Percentiles rank a stretch among this genome's conserved stretches.
Evolutionary conservation across 2,113 vertebrate species (phyloP).

Genomic region (Acanthochromis polyacanthus): DNA sequence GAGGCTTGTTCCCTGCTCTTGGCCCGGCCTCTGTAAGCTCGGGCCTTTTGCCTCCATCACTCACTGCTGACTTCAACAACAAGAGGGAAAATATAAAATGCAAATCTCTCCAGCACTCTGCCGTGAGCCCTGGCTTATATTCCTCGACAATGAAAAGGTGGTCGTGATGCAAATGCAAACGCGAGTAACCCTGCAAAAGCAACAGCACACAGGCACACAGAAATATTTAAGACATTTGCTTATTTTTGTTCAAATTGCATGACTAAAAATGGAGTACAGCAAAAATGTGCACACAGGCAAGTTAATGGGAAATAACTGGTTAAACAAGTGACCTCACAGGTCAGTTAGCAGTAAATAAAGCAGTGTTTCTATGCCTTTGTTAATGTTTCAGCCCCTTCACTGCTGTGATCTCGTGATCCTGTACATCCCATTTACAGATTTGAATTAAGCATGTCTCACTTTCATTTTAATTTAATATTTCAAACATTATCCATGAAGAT

Average conservation of each 20-base stretch:
- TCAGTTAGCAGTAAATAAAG: conserved; percentile 47
- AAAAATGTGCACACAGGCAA: conserved; percentile 13
- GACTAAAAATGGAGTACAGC: background rate
- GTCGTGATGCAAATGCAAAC: conserved; percentile 1
- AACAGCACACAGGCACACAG: background rate
- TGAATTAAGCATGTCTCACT: background rate
- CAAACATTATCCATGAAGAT: too few relatives aligned
- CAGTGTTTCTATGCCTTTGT: background rate
- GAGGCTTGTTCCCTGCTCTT: conserved; percentile 58
- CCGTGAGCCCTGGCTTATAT: conserved; percentile 26
- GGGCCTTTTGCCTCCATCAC: conserved; percentile 37
- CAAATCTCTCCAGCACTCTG: conserved; percentile 56
- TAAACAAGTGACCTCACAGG: conserved; percentile 43
- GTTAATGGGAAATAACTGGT: conserved; percentile 45
- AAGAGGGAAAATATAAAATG: conserved; percentile 57
- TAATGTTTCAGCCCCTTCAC: conserved; percentile 3
- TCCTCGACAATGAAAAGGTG: conserved; percentile 13
- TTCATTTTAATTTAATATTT: too few relatives aligned
- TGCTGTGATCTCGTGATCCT: background rate
- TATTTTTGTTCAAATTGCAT: background rate
- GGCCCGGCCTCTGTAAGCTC: conserved; percentile 36
- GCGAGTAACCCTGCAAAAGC: conserved; percentile 4
- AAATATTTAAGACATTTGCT: background rate
- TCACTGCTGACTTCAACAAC: conserved; percentile 55
- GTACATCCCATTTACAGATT: too few relatives aligned